Percentiles rank a stretch among this genome's conserved stretches.
Conservation (phyloP, 30 jellyfish, hydroid and myxozoan species). For the Aurelia coerulea region DNA sequence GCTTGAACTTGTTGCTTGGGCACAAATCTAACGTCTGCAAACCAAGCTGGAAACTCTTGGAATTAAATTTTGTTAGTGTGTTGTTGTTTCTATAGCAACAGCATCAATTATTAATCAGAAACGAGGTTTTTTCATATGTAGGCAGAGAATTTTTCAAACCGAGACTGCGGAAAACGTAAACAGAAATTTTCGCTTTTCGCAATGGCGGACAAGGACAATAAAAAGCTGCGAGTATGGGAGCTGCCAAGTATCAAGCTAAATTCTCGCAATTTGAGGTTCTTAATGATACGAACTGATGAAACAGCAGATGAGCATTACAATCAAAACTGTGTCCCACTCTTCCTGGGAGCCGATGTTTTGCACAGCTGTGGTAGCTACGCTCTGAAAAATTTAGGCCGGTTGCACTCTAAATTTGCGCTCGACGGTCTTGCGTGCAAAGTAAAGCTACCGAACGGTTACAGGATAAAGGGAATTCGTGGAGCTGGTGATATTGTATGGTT, state of each 20-base stretch:
- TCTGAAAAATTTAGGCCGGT: slow-evolving; percentile 54
- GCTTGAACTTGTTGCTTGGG: not conserved
- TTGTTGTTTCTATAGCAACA: too few relatives aligned
- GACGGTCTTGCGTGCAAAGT: slow-evolving; percentile 60
- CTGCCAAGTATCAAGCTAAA: slow-evolving; percentile 6
- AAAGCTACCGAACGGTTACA: slow-evolving; percentile 31
- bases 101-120: too few relatives aligned
- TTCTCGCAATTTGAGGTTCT: not conserved
- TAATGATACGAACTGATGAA: not conserved
- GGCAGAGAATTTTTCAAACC: too few relatives aligned
- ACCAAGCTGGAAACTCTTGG: not conserved
- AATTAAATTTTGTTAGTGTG: too few relatives aligned
- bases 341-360: slow-evolving; percentile 70
- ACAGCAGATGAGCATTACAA: not conserved
- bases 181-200: not conserved
- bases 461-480: slow-evolving; percentile 67
- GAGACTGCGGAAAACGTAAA: too few relatives aligned
- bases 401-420: slow-evolving; percentile 25
- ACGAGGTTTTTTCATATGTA: too few relatives aligned
- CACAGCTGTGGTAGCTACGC: slow-evolving; percentile 42
- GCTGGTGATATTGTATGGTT: slow-evolving; percentile 53
- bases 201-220: not conserved
- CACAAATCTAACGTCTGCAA: not conserved
- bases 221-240: not conserved
- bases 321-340: slow-evolving; percentile 19